Evolutionary conservation across 2,113 vertebrate genomes (phyloP).

Genomic region (Actenoides hombroni): DNA sequence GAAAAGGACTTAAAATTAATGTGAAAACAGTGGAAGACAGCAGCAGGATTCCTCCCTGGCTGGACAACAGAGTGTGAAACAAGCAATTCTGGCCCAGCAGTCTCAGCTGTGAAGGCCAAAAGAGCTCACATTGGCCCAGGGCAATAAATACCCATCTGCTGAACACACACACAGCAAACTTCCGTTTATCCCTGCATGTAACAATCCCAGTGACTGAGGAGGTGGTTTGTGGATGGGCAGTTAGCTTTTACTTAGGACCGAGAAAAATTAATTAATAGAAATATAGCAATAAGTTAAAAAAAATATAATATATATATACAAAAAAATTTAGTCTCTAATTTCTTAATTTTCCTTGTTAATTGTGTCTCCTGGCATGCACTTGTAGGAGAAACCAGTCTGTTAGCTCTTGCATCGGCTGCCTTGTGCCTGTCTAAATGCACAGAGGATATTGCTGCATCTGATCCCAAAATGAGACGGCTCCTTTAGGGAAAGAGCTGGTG

Average conservation of each 20-base stretch:
- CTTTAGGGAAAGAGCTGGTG: not conserved
- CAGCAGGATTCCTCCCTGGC: not conserved
- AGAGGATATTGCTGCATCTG: not conserved
- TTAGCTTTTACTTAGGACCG: not conserved
- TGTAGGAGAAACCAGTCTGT: not conserved
- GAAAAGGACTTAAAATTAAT: not conserved
- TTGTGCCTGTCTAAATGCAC: not conserved
- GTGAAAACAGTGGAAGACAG: not conserved
- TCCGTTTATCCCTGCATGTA: not conserved
- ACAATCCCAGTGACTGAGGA: not conserved
- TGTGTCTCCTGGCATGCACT: not conserved
- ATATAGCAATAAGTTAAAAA: not conserved
- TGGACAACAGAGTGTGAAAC: not conserved
- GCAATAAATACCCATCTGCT: not conserved
- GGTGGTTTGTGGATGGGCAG: not conserved
- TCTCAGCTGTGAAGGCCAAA: not conserved
- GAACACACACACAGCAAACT: not conserved
- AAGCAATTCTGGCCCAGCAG: not conserved
- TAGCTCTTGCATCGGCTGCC: not conserved
- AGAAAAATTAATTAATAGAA: not conserved
- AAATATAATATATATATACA: not conserved
- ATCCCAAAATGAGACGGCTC: not conserved
- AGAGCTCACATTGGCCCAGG: not conserved
- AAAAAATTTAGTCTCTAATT: not conserved
- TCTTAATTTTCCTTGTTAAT: not conserved